Base-by-base conservation (phyloP, 2,888 invertebrate genomes). In the Archips xylosteana region DNA sequence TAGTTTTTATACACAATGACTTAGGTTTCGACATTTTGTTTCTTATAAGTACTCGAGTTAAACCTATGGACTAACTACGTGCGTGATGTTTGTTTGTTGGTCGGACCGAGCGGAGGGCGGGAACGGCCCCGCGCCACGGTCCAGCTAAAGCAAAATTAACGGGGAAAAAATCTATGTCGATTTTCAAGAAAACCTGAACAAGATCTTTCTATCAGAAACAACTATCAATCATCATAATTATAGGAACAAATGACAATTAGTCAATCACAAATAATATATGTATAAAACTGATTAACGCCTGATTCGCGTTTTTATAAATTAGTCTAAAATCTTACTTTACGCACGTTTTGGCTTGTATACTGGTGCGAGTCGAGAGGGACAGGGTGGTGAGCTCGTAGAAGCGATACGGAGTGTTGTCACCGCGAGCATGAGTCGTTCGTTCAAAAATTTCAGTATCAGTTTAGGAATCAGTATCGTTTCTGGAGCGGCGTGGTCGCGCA, bases 21-120 rank as follows among this genome's bases (percentile, higher is more conserved):
- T 94, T 94, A 94, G 94, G 92, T 90, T 94, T 93, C 94, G 93
- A 94, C 94, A 92, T 90, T 92, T 92, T 92, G 92, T 92, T 92
- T 90, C 94, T 90, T 94, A 94, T 92, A 94, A 92, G 92, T 93
- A 94, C 93, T 88, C 90, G 89, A 89, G 85, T 87, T 88, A 87
- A 89, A 87, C 87, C 90, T 94, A 92, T 84, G 86, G 90, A 91
- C 90, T 92, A 92, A 91, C 84, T 86, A 91, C 88, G 92, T 92
- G 92, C 90, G 92, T 87, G 89, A 87, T 89, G 84, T 62, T 63
- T 63, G 47, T 66, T 45, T 45, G 45, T 70, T 70, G 42, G 67
- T 62, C 23, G 23, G 57, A 42, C 45, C 64, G 69, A 49, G 60
- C 66, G 51, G 59, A 45, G 36, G 59, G 34, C 36, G 63, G 59